Base-by-base conservation (phyloP, 1,140 invertebrate genomes). In the Eciton burchellii region DNA sequence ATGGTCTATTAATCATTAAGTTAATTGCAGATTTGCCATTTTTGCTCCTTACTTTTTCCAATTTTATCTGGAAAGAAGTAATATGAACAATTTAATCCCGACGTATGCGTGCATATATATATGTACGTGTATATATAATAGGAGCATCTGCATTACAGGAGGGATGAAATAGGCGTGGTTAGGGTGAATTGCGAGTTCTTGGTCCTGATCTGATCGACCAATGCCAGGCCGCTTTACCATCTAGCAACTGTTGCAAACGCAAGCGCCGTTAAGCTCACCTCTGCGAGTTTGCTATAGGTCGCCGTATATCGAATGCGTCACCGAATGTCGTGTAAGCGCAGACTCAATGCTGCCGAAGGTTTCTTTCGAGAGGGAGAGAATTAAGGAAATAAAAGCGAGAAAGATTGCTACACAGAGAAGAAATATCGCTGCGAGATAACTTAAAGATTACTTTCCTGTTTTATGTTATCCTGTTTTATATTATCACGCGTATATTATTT, bases 221-320 rank as follows among this genome's bases (percentile, higher is more conserved):
- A 91, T 91, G 54, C 74, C 66, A 41, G 26, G 54, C 57, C 54
- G 63, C 49, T 77, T 52, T 65, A 16, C 35, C 59, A 81, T 84
- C 71, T 84, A 77, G 90, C 71, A 91, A 91, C 90, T 86, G 90
- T 91, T 91, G 89, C 90, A 91, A 91, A 91, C 90, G 90, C 90
- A 91, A 91, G 90, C 90, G 90, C 90, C 84, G 82, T 90, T 56
- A 84, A 74, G 72, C 24, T 56, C 59, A 54, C 59, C 56, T 26
- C 24, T 84, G 63, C 70, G 52, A 76, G 57, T 57, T 85, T 59
- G 74, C 57, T 83, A 88, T 88, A 88, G 86, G 86, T 66, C 62
- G 65, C 45, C 49, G 21, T 63, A 60, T 66, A 86, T 74, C 41
- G 59, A 41, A 49, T 1, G 1, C 21, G 26, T 29, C 29, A 43